phyloP scores from a whole-genome alignment of 37 sponge, comb jelly and placozoan species.

The Haliclona indistincta region DNA sequence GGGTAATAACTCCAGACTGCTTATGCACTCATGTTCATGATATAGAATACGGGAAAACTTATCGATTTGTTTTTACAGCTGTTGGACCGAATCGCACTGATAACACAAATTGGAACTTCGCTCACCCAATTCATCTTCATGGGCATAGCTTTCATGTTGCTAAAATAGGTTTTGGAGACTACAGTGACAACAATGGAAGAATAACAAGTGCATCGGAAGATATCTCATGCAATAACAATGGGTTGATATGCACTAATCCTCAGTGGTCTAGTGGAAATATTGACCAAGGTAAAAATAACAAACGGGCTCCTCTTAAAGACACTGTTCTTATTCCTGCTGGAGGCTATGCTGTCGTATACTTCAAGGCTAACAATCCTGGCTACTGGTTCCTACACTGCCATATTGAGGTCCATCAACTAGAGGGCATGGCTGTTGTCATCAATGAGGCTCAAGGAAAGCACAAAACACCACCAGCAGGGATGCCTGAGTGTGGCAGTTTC shows the following conservation, averaged over 20 bases:
- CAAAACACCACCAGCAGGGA: conserved; percentile 16
- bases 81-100: not conserved
- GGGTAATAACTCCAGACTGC: too few relatives aligned
- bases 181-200: not conserved
- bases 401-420: conserved; percentile 76
- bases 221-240: not conserved
- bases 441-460: conserved; percentile 33
- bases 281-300: not conserved
- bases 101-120: not conserved
- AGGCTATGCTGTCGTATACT: conserved; percentile 79
- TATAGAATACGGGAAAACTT: not conserved
- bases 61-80: not conserved
- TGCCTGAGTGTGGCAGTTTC: conserved; percentile 28
- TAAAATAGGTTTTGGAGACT: conserved; percentile 37
- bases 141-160: conserved; percentile 78
- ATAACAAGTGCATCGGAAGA: not conserved
- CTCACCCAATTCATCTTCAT: conserved; percentile 82
- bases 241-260: not conserved
- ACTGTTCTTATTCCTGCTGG: conserved; percentile 87
- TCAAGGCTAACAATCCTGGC: conserved; percentile 86
- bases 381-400: conserved; percentile 95
- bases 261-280: not conserved
- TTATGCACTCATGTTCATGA: not conserved
- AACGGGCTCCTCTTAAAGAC: conserved; percentile 58
- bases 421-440: conserved; percentile 79